Base-by-base conservation (phyloP, 1,140 invertebrate species). In the Elysia chlorotica region DNA sequence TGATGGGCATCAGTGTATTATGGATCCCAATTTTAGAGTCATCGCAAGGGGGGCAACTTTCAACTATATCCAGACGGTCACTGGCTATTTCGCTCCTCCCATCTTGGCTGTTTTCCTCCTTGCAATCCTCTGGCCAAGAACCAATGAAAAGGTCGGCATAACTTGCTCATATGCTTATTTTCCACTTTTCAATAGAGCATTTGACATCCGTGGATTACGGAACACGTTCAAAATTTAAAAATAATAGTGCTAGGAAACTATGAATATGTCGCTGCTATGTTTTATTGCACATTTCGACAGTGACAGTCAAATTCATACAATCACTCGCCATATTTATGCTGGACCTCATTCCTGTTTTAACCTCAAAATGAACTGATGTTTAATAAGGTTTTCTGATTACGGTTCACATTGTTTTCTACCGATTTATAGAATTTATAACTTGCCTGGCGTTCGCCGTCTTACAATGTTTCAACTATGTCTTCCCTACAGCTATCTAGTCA, bases 21-120 rank as follows among this genome's bases (percentile, higher is more conserved):
- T 90, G 89, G 89, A 87, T 90, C 23, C 89, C 89, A 1, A 81
- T 90, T 5, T 84, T 90, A 35, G 82, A 88, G 74, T 77, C 79
- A n/a, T 84, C 87, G 25, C 88, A 90, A 81, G 88, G 89, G 35
- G 88, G 88, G 73, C 88, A 90, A 79, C 83, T 90, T 90, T 87
- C 74, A 86, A 88, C 71, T 90, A 90, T 76, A 89, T 90, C n/a
- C 89, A 90, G 78, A 81, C 87, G 3, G 83, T 90, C 1, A 84
- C 87, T 37, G 85, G 86, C 0, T 89, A 89, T 79, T 78, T 90
- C 4, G 82, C 89, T 4, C 89, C 89, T 14, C 89, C 89, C 17
- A 88, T 90, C 61, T 85, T 88, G 10, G 84, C 85, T 56, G 82
- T 89, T 23, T 90, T 88, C 78, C 76, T 89, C 5, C 61, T 89